Conservation (phyloP, 2,888 invertebrate species). For the Heliconius ismenius region DNA sequence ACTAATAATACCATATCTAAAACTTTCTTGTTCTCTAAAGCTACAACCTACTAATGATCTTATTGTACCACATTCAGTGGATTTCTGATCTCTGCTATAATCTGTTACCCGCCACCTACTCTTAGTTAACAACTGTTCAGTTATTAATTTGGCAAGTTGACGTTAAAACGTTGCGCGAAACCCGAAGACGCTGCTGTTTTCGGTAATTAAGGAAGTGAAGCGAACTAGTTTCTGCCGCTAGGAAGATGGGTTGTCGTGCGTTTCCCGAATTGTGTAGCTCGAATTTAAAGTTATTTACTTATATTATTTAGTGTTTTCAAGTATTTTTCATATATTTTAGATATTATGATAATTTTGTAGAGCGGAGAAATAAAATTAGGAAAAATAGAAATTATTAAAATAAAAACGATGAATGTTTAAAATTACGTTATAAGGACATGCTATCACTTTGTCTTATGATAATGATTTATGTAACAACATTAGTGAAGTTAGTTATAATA, state of each 20-base stretch:
- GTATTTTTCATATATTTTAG: background rate
- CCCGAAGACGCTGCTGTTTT: conserved; percentile 32
- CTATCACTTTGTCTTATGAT: background rate
- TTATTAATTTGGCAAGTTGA: conserved; percentile 36
- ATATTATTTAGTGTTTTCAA: background rate
- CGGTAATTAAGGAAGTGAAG: conserved; percentile 26
- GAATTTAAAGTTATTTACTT: background rate
- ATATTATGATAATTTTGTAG: no score
- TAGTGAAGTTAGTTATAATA: background rate
- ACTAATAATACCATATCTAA: no score
- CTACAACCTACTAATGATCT: background rate
- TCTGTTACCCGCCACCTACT: conserved; percentile 24
- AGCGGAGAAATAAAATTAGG: no score
- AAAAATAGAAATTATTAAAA: no score
- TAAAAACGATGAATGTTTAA: no score
- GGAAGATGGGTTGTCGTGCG: background rate
- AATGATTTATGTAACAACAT: background rate
- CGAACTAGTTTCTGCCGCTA: conserved; percentile 26
- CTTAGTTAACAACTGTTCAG: conserved; percentile 32
- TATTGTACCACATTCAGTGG: conserved; percentile 1
- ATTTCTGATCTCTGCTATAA: conserved; percentile 20
- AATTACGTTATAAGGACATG: no score
- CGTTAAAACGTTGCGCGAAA: conserved; percentile 31
- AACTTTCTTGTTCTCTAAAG: background rate
- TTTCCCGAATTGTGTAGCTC: background rate